Percentiles rank a stretch among this genome's conserved stretches.
Conservation (phyloP, 2,113 vertebrate genomes). For the Otocyon megalotis region DNA sequence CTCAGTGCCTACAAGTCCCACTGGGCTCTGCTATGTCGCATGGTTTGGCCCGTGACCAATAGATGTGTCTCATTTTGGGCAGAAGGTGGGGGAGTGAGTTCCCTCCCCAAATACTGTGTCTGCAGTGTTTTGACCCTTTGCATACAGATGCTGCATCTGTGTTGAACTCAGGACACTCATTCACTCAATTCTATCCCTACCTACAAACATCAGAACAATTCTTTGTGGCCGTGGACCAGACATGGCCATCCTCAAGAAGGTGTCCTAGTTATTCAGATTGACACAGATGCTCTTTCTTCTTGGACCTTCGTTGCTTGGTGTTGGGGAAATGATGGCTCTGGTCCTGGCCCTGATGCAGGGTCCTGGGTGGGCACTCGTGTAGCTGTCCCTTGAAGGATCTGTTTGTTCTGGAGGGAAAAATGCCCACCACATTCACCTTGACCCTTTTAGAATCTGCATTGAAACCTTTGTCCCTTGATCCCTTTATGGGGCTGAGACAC, state of each 20-base stretch:
- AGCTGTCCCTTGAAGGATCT: background rate
- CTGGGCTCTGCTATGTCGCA: background rate
- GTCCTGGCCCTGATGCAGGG: accelerated
- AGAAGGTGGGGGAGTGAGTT: accelerated
- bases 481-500: background rate
- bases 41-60: too few species aligned
- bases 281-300: background rate
- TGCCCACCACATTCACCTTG: background rate
- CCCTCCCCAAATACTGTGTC: too few species aligned
- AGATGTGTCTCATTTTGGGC: background rate
- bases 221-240: accelerated
- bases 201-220: accelerated
- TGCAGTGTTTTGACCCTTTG: background rate
- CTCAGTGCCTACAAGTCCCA: background rate
- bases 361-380: accelerated
- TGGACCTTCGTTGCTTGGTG: background rate
- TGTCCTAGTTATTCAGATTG: background rate
- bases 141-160: accelerated
- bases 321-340: background rate
- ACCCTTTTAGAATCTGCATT: background rate
- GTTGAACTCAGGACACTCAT: background rate
- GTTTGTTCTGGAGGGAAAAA: background rate
- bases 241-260: too few species aligned
- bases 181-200: background rate
- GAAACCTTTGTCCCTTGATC: background rate